Percentiles rank a stretch among this genome's conserved stretches.
Conservation (phyloP, 2,797 vertebrate species). For the Amniataba percoides region DNA sequence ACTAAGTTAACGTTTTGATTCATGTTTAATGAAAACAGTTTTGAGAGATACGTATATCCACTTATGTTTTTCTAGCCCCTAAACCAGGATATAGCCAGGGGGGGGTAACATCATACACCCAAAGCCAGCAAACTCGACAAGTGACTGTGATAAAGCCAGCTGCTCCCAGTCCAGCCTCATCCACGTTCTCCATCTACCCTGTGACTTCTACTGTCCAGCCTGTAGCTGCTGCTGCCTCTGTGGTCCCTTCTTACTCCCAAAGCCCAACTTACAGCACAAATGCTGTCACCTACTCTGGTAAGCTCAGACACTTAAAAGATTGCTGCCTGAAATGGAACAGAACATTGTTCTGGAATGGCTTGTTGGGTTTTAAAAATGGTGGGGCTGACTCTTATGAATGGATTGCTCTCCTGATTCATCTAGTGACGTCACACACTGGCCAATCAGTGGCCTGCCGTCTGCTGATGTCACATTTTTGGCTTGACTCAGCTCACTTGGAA, state of each 20-base stretch:
- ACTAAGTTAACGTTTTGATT: neutral
- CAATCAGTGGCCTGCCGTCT: too few relatives aligned
- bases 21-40: neutral
- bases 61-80: slow-evolving; percentile 82
- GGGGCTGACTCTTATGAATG: too few relatives aligned
- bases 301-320: slow-evolving; percentile 51
- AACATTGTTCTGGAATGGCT: neutral
- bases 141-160: slow-evolving; percentile 98
- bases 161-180: slow-evolving; percentile 94
- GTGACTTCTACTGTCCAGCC: slow-evolving; percentile 97
- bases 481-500: too few relatives aligned
- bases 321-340: neutral
- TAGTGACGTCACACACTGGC: too few relatives aligned
- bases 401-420: too few relatives aligned
- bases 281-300: slow-evolving; percentile 98
- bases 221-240: slow-evolving; percentile 89
- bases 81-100: slow-evolving; percentile 97
- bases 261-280: slow-evolving; percentile 98
- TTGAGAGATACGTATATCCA: neutral
- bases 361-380: too few relatives aligned
- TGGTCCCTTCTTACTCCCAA: slow-evolving; percentile 96
- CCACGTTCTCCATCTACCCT: slow-evolving; percentile 97
- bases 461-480: too few relatives aligned
- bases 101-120: slow-evolving; percentile 94
- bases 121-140: slow-evolving; percentile 96